Evolutionary conservation across 2,113 vertebrate species (phyloP), one percentile per base, ranked within the genome.

Genomic region (Ictalurus furcatus): DNA sequence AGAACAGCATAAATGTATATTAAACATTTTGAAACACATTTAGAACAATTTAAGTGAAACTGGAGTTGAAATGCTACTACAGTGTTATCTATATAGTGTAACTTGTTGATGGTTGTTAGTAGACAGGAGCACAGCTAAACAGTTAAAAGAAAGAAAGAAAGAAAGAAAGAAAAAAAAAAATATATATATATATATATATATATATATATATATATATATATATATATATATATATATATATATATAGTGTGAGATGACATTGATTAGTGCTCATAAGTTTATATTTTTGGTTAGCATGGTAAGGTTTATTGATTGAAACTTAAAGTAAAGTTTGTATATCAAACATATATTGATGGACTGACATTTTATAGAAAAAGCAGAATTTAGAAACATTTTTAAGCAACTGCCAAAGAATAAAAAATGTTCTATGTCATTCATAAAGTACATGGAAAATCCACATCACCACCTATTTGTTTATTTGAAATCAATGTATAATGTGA

Each of bases 401-500:
- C 25, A 65, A 65, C 63, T 28, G 63, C 25, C 7, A 65, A 65
- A 65, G 63, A 9, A 30, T 14, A 13, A 30, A 69, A 48, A 7
- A 30, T 30, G 30, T 69, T n/a, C 7, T 1, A 30, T 58, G 23
- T 58, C 4, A 54, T 80, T 81, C 28, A 81, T 56, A 30, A 8
- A 0, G 14, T 52, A 28, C 5, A 0, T 13, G 11, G 11, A 48
- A 52, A 13, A 25, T 48, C 44, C 40, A 78, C 9, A 79, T 52
- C 76, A 56, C 37, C 21, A 40, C 11, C 6, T 84, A 40, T 63
- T 63, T 28, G 1, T 28, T 19, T 81, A 93, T 91, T 85, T 86
- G 74, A 88, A 92, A 93, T 94, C 91, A 87, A 94, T 90, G 23
- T 30, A 71, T 37, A 84, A 90, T 88, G 86, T 92, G 85, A 93